Base-by-base conservation (phyloP, 2,113 vertebrate species). In the Pongo abelii region DNA sequence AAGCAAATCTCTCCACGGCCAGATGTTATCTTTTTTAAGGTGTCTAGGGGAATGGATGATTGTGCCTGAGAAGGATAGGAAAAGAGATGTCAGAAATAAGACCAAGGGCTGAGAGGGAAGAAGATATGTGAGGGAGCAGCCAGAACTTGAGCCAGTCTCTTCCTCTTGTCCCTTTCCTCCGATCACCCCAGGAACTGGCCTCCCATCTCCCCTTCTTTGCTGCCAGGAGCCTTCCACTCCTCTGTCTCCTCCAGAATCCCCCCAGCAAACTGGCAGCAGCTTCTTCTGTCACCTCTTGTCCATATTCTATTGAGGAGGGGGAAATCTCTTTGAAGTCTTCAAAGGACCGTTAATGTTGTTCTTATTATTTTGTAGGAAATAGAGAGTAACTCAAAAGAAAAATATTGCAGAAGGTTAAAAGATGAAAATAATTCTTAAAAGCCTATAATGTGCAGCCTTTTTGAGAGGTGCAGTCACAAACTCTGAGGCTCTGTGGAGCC, bases 361-460 rank as follows among this genome's bases (percentile, higher is more conserved):
- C 2, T 4, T 74, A 2, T 4, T 87, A 35, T 35, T 88, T 72
- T 84, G 75, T 57, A 78, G n/a, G 9, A 72, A 89, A 72, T 27
- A 92, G 25, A 75, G 25, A 92, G 18, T 88, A 77, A 69, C 50
- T 84, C 52, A 40, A 77, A 84, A 84, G 40, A 70, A 91, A 95
- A 59, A 30, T 17, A 46, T 38, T 38, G 43, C 43, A 27, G 50
- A 50, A 85, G 70, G 46, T 94, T 84, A 86, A 11, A 91, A 79
- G 46, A 83, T 74, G 25, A 80, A 90, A 79, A 81, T 35, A 22
- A 90, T 78, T 59, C 55, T 80, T 57, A n/a, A 74, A 88, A 32
- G 20, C 55, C 61, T 35, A 13, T n/a, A 55, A 61, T 7, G 1
- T 38, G 18, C 38, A 43, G 20, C 83, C 43, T 85, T 93, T 46